Evolutionary conservation across 35 echinoderm and acorn worm species (phyloP), one percentile per base, ranked within the genome.

Genomic region (Stichopus chloronotus): DNA sequence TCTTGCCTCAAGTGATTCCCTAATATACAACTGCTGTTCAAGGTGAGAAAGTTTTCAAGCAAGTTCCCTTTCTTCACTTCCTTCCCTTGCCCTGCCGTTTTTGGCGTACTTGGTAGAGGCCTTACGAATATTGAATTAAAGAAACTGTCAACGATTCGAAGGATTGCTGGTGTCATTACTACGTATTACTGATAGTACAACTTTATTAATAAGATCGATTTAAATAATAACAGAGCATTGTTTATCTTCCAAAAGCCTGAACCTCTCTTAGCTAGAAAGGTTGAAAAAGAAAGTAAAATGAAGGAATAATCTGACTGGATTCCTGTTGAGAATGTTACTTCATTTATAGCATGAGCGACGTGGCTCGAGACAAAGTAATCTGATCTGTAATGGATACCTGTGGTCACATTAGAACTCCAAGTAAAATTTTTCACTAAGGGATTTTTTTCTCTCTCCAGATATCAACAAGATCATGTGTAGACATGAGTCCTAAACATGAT

Each of bases 371-470:
- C 23, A 22, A 60, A 88, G 23, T 8, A 88, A 69, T 88, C 58
- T 60, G 63, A 71, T 8, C 57, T 60, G 61, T 57, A 88, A 53
- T 88, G 87, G 25, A 88, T 88, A 63, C 87, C 87, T 8, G 58
- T 56, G 61, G 87, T 88, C 7, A 88, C 54, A 78, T 78, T 78
- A 7, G 12, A 78, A 11, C 72, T 77, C 72, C 4, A 77, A 0
- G 72, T 77, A 77, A 77, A 77, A 19, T 77, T 77, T 17, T 77
- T 9, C 0, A 25, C 7, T 7, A 77, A 25, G 7, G 72, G 72
- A 77, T 77, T 77, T 43, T 43, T 25, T 77, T 25, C 25, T 76
- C 72, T 76, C 72, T 77, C 17, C 72, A 77, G 25, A 77, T 77
- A 19, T 77, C 72, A 11, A 77, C 25, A 77, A 77, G 72, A 8